Base-by-base conservation (phyloP, 1,140 invertebrate species). In the Thaumatotibia leucotreta region DNA sequence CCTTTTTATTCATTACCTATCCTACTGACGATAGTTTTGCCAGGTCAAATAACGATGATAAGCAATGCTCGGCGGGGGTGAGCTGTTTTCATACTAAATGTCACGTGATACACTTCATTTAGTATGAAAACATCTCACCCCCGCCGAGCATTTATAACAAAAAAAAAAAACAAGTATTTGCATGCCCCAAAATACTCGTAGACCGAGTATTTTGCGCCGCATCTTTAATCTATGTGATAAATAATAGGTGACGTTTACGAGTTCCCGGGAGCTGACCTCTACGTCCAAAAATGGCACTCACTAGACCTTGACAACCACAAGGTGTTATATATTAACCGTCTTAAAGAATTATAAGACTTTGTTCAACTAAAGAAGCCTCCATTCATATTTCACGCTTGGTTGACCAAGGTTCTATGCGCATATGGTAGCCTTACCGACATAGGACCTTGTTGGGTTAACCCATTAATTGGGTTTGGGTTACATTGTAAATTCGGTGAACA, bases 91-190 rank as follows among this genome's bases (percentile, higher is more conserved):
- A n/a, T n/a, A n/a, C n/a, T n/a, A n/a, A n/a, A n/a, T n/a, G n/a
- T n/a, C n/a, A n/a, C n/a, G n/a, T n/a, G n/a, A n/a, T n/a, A n/a
- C n/a, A n/a, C n/a, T n/a, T n/a, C n/a, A n/a, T n/a, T n/a, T n/a
- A n/a, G n/a, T n/a, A n/a, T n/a, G n/a, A n/a, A n/a, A n/a, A n/a
- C n/a, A n/a, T n/a, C n/a, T n/a, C n/a, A n/a, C n/a, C n/a, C n/a
- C n/a, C n/a, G n/a, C n/a, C n/a, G n/a, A n/a, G n/a, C n/a, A n/a
- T n/a, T n/a, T n/a, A n/a, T n/a, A n/a, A n/a, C 27, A 29, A 9
- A 17, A 45, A 45, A 83, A 81, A 64, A 32, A 66, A 68, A 52
- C 67, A 65, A 52, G 22, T 64, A 50, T 14, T 24, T 23, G 5
- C 14, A 58, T 29, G 50, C 0, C 23, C 11, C 5, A 0, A 27